A percentile compares a stretch with the other conserved stretches of the same genome.
Evolutionary conservation across 2,113 vertebrate species (phyloP).

Genomic region (Cygnus atratus): DNA sequence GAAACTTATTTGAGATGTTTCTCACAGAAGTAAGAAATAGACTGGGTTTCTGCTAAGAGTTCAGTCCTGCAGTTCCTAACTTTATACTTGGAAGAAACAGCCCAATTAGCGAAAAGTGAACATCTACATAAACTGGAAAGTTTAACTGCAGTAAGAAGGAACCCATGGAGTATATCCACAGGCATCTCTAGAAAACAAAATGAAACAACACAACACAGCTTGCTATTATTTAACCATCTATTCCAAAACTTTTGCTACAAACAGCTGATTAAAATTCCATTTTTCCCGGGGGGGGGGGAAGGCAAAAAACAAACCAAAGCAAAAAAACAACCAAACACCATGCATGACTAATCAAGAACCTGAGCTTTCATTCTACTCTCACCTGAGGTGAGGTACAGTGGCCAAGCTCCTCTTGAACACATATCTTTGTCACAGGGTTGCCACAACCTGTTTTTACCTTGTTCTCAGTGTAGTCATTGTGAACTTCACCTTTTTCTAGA

Average conservation of each 20-base stretch:
- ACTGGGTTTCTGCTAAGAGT: neutral
- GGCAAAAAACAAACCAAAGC: no score
- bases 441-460: neutral
- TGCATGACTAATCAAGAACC: neutral
- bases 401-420: neutral
- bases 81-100: neutral
- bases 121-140: neutral
- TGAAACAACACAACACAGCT: no score
- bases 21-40: neutral
- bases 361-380: neutral
- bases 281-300: neutral
- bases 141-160: neutral
- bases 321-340: neutral
- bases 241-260: neutral
- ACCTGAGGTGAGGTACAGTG: neutral
- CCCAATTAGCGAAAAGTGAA: neutral
- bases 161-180: no score
- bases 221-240: neutral
- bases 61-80: neutral
- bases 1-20: no score
- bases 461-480: neutral
- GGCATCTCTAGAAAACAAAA: neutral
- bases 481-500: neutral
- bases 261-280: neutral
- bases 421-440: neutral